Evolutionary conservation across 2,888 invertebrate species (phyloP).

Genomic region (Agrotis clavis): DNA sequence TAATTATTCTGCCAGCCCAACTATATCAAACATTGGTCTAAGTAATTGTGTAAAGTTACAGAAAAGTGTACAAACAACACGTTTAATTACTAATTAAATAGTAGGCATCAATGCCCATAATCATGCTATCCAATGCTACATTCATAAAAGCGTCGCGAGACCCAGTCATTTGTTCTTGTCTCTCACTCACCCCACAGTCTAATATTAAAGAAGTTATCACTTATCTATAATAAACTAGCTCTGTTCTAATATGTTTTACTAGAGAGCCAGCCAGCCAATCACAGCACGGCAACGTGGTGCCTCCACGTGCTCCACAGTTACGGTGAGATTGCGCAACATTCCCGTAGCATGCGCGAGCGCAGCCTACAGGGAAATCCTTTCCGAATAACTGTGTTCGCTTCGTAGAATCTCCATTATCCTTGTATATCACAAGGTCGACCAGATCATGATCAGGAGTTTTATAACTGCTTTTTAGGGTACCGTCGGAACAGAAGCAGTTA

Average conservation of each 20-base stretch:
- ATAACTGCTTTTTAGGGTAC: constrained; percentile 26
- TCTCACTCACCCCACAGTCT: not conserved
- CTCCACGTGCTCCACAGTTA: constrained; percentile 39
- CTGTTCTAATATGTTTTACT: not conserved
- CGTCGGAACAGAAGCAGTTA: not conserved
- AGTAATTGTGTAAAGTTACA: no score
- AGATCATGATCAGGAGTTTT: constrained; percentile 19
- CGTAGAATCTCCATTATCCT: constrained; percentile 54
- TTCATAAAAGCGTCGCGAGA: not conserved
- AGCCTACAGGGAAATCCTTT: constrained; percentile 54
- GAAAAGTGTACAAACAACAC: no score
- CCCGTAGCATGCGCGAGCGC: constrained; percentile 46
- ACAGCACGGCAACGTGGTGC: not conserved
- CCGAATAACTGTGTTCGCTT: constrained; percentile 49
- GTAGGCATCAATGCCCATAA: no score
- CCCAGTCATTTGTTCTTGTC: not conserved
- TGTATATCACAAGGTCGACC: constrained; percentile 52
- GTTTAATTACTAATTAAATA: no score
- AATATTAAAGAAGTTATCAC: not conserved
- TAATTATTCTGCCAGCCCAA: no score
- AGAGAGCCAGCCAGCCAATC: constrained; percentile 17
- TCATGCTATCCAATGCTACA: no score
- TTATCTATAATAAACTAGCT: not conserved
- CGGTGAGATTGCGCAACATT: constrained; percentile 58
- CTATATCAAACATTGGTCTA: no score